These are phyloP conservation scores for Hydra vulgaris DNA, from an alignment of 30 jellyfish, hydroid and myxozoan species.

Conservation along the genomic window DNA sequence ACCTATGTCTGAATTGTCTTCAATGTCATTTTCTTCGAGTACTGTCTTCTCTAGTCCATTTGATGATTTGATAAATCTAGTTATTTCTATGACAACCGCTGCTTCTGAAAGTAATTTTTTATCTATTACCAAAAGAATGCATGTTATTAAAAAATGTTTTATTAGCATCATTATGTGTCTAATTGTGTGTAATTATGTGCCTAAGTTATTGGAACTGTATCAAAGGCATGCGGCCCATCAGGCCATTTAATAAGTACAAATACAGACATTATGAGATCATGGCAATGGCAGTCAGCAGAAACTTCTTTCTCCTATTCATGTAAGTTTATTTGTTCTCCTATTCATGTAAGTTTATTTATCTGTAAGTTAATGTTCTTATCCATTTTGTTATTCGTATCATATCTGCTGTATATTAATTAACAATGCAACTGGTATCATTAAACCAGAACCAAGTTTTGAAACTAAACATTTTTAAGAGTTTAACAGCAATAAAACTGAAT, in stretches of 20 bases:
- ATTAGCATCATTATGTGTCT: neutral
- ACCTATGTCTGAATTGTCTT: conserved; percentile 40
- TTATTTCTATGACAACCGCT: neutral
- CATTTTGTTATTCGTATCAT: no score
- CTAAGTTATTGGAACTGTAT: conserved; percentile 12
- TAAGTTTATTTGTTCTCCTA: neutral
- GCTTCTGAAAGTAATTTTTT: neutral
- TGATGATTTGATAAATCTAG: neutral
- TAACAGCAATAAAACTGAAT: no score
- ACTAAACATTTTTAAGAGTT: no score
- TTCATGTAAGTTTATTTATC: no score
- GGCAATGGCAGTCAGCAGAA: neutral
- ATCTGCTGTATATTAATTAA: no score
- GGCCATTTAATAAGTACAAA: conserved; percentile 9
- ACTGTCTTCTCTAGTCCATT: conserved; percentile 6
- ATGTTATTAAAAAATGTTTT: neutral
- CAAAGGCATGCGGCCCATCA: conserved; percentile 21
- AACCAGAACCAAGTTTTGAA: no score
- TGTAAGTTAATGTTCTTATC: no score
- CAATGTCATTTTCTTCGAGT: conserved; percentile 40
- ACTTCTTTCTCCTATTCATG: neutral
- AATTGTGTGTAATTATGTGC: neutral
- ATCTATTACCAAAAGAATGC: neutral
- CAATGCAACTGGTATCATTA: no score
- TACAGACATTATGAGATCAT: neutral